Conservation (phyloP, 2,888 invertebrate species). For the Malacosoma neustria region DNA sequence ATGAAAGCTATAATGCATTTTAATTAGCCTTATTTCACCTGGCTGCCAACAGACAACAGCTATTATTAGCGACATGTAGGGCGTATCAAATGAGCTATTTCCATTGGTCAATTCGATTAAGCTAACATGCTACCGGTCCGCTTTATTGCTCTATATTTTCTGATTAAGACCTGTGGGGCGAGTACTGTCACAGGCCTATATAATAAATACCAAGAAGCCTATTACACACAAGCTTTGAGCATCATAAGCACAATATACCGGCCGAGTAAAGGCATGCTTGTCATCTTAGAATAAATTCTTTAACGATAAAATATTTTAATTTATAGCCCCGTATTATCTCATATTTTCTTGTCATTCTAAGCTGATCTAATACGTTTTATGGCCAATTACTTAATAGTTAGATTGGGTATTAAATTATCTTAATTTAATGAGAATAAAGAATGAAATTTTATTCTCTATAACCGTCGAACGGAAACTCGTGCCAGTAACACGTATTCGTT, state of each 20-base stretch:
- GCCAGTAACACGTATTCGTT: background rate
- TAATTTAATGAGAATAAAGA: background rate
- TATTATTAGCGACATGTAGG: slow-evolving; percentile 8
- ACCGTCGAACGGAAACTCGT: background rate
- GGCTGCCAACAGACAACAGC: background rate
- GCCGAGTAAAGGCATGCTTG: background rate
- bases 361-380: background rate
- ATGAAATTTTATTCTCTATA: background rate
- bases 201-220: slow-evolving; percentile 15
- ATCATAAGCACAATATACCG: background rate
- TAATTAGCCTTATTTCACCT: background rate
- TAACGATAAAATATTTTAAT: background rate
- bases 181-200: slow-evolving; percentile 16
- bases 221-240: slow-evolving; percentile 6
- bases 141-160: slow-evolving; percentile 70
- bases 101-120: slow-evolving; percentile 61
- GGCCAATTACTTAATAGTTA: background rate
- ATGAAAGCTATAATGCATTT: background rate
- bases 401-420: background rate
- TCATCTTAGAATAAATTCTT: background rate
- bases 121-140: slow-evolving; percentile 38
- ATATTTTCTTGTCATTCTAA: background rate
- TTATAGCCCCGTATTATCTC: background rate
- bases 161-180: slow-evolving; percentile 52
- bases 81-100: slow-evolving; percentile 18